Conservation (phyloP, 2,888 invertebrate genomes). For the Drosophila recens region DNA sequence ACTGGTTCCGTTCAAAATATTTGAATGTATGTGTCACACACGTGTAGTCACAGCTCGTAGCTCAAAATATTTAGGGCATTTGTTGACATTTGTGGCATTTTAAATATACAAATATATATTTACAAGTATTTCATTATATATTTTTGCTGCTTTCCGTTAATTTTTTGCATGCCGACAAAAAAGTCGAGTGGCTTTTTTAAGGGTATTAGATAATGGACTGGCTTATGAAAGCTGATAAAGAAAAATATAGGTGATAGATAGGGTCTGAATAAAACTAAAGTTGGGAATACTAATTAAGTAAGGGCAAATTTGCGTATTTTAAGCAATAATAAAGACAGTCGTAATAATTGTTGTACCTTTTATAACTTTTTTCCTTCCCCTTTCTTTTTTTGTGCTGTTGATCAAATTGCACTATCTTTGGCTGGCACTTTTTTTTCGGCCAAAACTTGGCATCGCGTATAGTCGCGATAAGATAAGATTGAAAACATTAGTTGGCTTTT, state of each 20-base stretch:
- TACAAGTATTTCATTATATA: not conserved
- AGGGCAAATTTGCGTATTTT: not conserved
- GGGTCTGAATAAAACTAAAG: not conserved
- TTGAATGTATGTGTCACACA: slow-evolving; percentile 8
- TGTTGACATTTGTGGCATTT: slow-evolving; percentile 66
- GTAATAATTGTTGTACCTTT: not conserved
- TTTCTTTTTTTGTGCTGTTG: not conserved
- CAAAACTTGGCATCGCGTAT: slow-evolving; percentile 1
- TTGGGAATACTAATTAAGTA: not conserved
- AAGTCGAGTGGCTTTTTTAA: not conserved
- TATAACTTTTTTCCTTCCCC: not conserved
- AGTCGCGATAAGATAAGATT: slow-evolving; percentile 33
- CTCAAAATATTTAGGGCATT: slow-evolving; percentile 69
- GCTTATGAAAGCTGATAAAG: not conserved
- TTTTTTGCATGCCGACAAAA: not conserved
- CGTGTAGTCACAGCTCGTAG: slow-evolving; percentile 22
- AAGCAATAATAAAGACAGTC: not conserved
- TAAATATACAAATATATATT: slow-evolving; percentile 17
- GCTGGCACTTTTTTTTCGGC: not conserved
- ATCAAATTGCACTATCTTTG: slow-evolving; percentile 7
- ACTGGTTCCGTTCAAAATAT: slow-evolving; percentile 31
- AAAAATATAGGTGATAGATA: not conserved
- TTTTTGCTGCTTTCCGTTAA: not conserved
- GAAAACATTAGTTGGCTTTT: slow-evolving; percentile 7
- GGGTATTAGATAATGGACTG: not conserved